Evolutionary conservation across 2,113 vertebrate species (phyloP).

Genomic region (Brachyhypopomus gauderio): DNA sequence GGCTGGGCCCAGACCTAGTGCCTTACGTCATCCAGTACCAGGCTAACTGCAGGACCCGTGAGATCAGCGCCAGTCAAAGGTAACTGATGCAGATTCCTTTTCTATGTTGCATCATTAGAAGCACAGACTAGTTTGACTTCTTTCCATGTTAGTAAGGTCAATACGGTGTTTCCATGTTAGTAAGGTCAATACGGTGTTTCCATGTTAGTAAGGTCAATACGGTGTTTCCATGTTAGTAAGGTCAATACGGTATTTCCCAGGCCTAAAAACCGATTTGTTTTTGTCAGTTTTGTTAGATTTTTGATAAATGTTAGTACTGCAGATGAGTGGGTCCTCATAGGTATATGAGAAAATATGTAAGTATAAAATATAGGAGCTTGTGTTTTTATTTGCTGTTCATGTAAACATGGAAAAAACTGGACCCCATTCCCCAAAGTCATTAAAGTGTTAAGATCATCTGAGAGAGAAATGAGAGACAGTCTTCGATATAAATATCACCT

Average conservation of each 20-base stretch:
- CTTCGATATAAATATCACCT: too few relatives aligned
- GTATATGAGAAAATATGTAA: too few relatives aligned
- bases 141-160: background rate
- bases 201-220: background rate
- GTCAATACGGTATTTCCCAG: background rate
- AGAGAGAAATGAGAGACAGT: too few relatives aligned
- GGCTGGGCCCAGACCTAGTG: slow-evolving; percentile 85
- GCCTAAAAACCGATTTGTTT: too few relatives aligned
- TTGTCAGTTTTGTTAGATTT: background rate
- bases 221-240: background rate
- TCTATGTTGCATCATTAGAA: background rate
- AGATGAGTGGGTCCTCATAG: too few relatives aligned
- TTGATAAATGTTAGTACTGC: background rate
- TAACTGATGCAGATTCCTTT: slow-evolving; percentile 53
- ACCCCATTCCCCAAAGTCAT: too few relatives aligned
- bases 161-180: background rate
- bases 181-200: background rate
- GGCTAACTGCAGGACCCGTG: slow-evolving; percentile 83
- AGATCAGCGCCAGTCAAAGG: slow-evolving; percentile 87
- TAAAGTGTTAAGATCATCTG: too few relatives aligned
- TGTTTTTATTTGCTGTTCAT: too few relatives aligned
- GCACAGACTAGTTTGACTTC: background rate
- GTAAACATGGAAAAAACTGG: too few relatives aligned
- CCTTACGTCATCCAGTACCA: slow-evolving; percentile 92
- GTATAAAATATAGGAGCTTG: too few relatives aligned